phyloP scores from a whole-genome alignment of 2,113 vertebrate genomes.

The Stigmatopora nigra region DNA sequence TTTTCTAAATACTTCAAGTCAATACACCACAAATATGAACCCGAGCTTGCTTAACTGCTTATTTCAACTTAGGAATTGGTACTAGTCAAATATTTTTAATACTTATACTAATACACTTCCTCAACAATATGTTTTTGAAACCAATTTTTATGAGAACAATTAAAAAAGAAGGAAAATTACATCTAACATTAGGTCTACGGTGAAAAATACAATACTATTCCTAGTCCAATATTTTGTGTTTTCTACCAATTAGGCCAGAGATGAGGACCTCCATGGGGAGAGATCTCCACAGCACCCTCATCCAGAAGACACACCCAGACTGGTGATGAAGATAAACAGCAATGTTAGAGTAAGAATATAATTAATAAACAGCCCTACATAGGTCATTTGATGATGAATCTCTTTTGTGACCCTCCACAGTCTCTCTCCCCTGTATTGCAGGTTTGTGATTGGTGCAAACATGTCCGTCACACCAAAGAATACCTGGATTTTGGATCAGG shows the following conservation, averaged over 20 bases:
- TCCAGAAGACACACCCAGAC: conserved; percentile 63
- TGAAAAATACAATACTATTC: no score
- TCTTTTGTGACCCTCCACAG: conserved; percentile 52
- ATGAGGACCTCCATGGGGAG: conserved; percentile 68
- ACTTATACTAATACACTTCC: no score
- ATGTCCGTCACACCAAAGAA: conserved; percentile 96
- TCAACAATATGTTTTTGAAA: no score
- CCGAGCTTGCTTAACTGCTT: conserved; percentile 17
- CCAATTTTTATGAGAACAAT: no score
- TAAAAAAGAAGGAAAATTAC: no score
- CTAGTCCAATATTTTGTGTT: conserved; percentile 16
- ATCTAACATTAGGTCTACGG: no score
- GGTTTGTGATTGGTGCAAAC: conserved; percentile 99
- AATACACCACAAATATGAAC: neutral
- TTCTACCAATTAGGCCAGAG: conserved; percentile 61
- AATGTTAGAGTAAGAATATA: conserved; percentile 62
- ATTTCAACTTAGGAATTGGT: neutral
- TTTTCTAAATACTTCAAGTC: conserved; percentile 12
- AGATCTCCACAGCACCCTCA: conserved; percentile 62
- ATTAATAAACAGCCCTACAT: neutral
- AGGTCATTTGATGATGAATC: neutral
- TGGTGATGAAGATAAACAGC: conserved; percentile 69
- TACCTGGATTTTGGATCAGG: conserved; percentile 97
- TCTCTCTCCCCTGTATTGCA: conserved; percentile 74
- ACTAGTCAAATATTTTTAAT: no score